phyloP scores from a whole-genome alignment of 2,888 invertebrate species.

The Melanotus villosus region DNA sequence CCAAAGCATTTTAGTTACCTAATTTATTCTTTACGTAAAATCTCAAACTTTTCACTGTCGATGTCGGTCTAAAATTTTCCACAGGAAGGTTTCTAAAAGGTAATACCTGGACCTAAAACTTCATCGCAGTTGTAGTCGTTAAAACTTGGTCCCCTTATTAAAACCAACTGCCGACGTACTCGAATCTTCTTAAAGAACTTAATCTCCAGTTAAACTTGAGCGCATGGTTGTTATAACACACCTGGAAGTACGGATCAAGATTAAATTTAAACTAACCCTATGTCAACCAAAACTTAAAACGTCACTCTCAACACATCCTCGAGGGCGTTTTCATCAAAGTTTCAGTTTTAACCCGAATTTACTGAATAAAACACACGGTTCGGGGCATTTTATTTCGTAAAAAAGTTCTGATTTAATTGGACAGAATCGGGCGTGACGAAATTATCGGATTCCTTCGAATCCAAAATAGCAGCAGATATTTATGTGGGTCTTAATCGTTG shows the following conservation, averaged over 20 bases:
- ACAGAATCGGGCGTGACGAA: neutral
- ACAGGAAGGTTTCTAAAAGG: too few relatives aligned
- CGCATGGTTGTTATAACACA: neutral
- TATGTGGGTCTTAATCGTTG: neutral
- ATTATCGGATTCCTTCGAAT: too few relatives aligned
- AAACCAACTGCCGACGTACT: neutral
- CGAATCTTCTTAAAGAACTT: slow-evolving; percentile 2
- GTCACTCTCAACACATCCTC: too few relatives aligned
- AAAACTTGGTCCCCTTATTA: slow-evolving; percentile 20
- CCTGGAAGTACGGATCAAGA: neutral
- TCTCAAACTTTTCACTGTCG: neutral
- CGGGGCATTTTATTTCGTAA: too few relatives aligned
- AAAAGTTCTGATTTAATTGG: neutral
- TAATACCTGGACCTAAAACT: slow-evolving; percentile 17
- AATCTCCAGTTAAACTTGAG: slow-evolving; percentile 13
- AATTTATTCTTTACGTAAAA: slow-evolving; percentile 1
- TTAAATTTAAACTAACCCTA: neutral
- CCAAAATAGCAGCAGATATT: too few relatives aligned
- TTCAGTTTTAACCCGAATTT: too few relatives aligned
- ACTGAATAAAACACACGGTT: too few relatives aligned
- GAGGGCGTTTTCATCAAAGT: too few relatives aligned
- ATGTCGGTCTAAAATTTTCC: too few relatives aligned
- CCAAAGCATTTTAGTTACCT: too few relatives aligned
- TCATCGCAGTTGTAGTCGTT: slow-evolving; percentile 6
- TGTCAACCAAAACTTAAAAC: too few relatives aligned